These are phyloP conservation scores for Brachionus paranguensis DNA, from an alignment of 1,140 invertebrate genomes.

Conservation along the genomic window DNA sequence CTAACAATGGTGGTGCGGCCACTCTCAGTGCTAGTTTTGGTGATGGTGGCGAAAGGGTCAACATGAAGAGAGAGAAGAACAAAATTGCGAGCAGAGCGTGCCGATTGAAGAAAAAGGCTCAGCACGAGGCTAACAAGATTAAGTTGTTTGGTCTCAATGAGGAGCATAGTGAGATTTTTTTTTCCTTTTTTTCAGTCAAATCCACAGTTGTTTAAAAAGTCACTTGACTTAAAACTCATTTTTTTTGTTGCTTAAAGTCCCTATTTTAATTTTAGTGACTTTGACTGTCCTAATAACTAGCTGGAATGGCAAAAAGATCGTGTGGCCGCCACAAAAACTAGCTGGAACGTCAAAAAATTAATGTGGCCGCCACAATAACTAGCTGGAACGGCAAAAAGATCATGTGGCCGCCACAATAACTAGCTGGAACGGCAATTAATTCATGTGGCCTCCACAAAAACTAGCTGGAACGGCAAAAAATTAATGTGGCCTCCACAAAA, in stretches of 20 bases:
- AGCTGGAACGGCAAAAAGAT: no score
- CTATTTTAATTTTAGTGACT: no score
- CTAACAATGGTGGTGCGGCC: background rate
- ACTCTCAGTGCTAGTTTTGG: background rate
- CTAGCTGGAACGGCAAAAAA: no score
- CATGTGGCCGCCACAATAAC: background rate
- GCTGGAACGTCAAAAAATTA: no score
- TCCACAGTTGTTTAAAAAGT: no score
- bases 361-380: background rate
- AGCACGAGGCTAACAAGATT: conserved; percentile 60
- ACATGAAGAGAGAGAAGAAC: conserved; percentile 35
- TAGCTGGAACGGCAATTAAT: no score
- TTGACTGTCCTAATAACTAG: background rate
- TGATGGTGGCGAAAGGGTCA: background rate
- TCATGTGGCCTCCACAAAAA: background rate
- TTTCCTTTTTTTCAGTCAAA: no score
- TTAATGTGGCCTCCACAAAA: background rate
- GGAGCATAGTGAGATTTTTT: conserved; percentile 75
- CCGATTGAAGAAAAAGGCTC: conserved; percentile 60
- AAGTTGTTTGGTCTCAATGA: conserved; percentile 84
- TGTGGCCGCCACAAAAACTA: background rate
- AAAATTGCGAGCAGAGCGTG: conserved; percentile 65
- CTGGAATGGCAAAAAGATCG: no score
- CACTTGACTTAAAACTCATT: no score
- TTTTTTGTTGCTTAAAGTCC: no score